A percentile compares a stretch with the other conserved stretches of the same genome.
Evolutionary conservation across 1,140 invertebrate species (phyloP).

Genomic region (Plutomurus gul): DNA sequence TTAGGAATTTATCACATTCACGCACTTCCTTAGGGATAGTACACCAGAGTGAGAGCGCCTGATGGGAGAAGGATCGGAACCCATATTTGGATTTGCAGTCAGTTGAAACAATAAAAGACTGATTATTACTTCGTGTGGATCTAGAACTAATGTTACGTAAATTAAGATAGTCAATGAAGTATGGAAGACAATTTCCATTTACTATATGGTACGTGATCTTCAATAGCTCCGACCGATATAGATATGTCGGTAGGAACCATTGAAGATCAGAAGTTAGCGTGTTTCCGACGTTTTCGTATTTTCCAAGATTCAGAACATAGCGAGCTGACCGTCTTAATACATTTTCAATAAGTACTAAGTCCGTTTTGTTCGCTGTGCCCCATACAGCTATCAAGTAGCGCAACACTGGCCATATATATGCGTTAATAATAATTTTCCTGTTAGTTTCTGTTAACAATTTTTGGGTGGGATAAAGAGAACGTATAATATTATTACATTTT

Average conservation of each 20-base stretch:
- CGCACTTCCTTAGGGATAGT: no score
- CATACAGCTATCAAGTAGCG: background rate
- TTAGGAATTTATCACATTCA: no score
- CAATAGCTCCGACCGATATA: background rate
- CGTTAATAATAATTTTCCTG: background rate
- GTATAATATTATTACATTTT: background rate
- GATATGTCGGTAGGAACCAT: background rate
- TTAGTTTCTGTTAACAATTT: background rate
- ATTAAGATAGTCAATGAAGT: no score
- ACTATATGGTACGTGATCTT: background rate
- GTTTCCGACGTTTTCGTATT: background rate
- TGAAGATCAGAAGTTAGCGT: background rate
- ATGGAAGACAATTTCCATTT: background rate
- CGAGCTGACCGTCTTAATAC: background rate
- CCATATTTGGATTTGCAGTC: no score
- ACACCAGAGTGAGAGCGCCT: no score
- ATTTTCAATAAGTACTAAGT: background rate
- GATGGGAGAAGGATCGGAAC: no score
- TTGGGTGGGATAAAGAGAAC: background rate
- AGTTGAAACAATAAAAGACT: no score
- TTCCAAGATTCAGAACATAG: background rate
- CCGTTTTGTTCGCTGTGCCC: background rate
- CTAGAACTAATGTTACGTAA: no score
- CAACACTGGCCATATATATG: background rate
- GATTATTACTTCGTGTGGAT: no score